A percentile compares a stretch with the other conserved stretches of the same genome.
phyloP scores from a whole-genome alignment of 2,797 vertebrate genomes.

The Gymnoscopelus braueri region DNA sequence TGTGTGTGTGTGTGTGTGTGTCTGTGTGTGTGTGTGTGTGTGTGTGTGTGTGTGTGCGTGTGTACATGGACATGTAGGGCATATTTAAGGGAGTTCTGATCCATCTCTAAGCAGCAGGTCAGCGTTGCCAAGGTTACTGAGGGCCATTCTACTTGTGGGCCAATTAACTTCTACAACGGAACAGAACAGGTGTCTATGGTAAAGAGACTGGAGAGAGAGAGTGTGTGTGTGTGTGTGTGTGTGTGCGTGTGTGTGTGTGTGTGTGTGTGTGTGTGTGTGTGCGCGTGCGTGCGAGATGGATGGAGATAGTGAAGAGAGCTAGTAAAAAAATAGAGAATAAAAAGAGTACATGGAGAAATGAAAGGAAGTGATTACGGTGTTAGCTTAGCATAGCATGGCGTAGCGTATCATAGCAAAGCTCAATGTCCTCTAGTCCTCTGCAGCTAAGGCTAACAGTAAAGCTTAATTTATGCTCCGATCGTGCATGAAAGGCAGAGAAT shows the following conservation, averaged over 20 bases:
- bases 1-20: not conserved
- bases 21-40: conserved; percentile 28
- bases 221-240: not conserved
- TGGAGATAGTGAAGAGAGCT: too few species aligned
- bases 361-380: too few species aligned
- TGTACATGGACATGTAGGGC: conserved; percentile 1
- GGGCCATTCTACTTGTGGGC: conserved; percentile 68
- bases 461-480: too few species aligned
- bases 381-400: too few species aligned
- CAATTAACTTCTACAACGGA: conserved; percentile 76
- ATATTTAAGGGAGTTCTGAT: conserved; percentile 62
- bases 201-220: conserved; percentile 5
- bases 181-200: conserved; percentile 53
- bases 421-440: too few species aligned
- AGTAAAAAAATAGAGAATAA: too few species aligned
- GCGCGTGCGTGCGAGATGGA: not conserved
- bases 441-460: too few species aligned
- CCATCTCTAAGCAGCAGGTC: conserved; percentile 75
- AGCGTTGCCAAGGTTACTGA: conserved; percentile 79
- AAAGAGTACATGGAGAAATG: too few species aligned
- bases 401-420: too few species aligned
- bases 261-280: conserved; percentile 3
- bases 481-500: too few species aligned
- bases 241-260: conserved; percentile 17
- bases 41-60: conserved; percentile 1